Evolutionary conservation across 2,797 vertebrate species (phyloP), one percentile per base, ranked within the genome.

Genomic region (Echiichthys vipera): DNA sequence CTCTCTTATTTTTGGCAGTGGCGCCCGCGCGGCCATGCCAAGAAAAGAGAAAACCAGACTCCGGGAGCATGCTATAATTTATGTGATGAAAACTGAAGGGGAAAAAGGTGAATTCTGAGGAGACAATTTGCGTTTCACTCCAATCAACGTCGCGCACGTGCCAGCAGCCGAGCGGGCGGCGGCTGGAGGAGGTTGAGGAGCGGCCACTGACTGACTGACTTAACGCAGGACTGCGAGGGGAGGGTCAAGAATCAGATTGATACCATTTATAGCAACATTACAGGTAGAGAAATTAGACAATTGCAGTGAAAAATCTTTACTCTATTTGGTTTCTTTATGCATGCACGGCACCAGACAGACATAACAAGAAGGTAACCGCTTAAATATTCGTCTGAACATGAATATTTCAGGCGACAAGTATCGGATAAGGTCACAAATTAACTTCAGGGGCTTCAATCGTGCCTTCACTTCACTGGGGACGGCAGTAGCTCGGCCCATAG

Each of bases 1-100:
- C 77, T 90, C 85, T 92, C 90, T 93, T 94, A 89, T 91, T 94
- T 88, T 93, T 93, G 92, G 92, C 92, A 83, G 67, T 2, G 22
- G 27, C 20, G 25, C 53, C 29, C 20, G 29, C n/a, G 78, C 15
- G 10, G 74, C 46, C 50, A 78, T 82, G 89, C 92, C 91, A 94
- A 91, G 79, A 89, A n/a, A 79, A 79, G 84, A 88, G 81, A 89
- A 91, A 93, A 88, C 84, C 89, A 93, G 91, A 92, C 87, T 66
- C 70, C 71, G 86, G 84, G 81, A 91, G 90, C 88, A 90, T 79
- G 82, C 89, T 84, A 71, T 86, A 88, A 90, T 90, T 93, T 85
- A 92, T 89, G 83, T 87, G 90, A 88, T 87, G 85, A 92, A 92
- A 92, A 88, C 71, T 84, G 73, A 90, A 87, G 81, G 82, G 86